phyloP scores from a whole-genome alignment of 2,113 vertebrate species.

The Leptodactylus fuscus region DNA sequence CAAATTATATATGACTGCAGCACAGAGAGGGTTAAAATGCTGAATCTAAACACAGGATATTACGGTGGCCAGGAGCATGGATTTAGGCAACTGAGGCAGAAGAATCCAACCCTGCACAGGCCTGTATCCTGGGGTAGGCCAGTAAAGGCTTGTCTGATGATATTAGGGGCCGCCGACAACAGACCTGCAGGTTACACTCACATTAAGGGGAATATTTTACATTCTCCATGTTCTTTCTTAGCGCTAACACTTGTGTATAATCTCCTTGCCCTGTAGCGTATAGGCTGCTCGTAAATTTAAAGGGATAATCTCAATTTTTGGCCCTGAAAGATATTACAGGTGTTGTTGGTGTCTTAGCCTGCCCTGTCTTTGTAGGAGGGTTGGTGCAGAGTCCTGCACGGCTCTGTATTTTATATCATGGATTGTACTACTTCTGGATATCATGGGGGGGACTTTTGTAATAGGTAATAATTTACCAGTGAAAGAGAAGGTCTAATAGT shows the following conservation, averaged over 20 bases:
- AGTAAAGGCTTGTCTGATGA: conserved; percentile 46
- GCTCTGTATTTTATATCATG: background rate
- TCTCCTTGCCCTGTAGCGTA: conserved; percentile 16
- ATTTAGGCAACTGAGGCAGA: conserved; percentile 33
- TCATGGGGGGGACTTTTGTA: background rate
- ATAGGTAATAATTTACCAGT: background rate
- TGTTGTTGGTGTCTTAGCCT: background rate
- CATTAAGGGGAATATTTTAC: conserved; percentile 33
- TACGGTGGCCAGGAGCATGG: conserved; percentile 2
- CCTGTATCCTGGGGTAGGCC: conserved; percentile 13
- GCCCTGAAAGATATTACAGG: background rate
- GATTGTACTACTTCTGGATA: no score
- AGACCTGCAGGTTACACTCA: background rate
- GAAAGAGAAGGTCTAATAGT: no score
- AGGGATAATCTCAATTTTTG: background rate
- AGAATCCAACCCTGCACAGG: conserved; percentile 37
- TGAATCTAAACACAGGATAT: background rate
- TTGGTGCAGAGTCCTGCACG: background rate
- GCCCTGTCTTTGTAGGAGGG: background rate
- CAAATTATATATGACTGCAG: background rate
- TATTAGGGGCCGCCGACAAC: conserved; percentile 33
- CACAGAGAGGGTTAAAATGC: background rate
- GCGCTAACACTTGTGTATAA: conserved; percentile 19
- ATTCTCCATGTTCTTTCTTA: conserved; percentile 43
- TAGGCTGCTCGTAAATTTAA: background rate